These are phyloP conservation scores for Porphyrio hochstetteri DNA, from an alignment of 2,113 vertebrate species.

Conservation along the genomic window DNA sequence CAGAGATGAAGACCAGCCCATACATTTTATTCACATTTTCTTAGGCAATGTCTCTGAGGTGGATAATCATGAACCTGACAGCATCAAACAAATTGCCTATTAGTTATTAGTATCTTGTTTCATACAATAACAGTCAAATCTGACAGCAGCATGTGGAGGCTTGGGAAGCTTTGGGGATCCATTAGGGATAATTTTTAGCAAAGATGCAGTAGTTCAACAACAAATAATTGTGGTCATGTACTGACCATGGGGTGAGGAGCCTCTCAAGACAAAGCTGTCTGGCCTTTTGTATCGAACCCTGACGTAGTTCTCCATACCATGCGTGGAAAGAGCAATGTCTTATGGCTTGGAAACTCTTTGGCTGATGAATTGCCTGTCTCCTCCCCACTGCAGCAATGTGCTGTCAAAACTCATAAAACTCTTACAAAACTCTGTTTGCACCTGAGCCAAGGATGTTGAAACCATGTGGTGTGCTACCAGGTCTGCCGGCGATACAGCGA, in stretches of 20 bases:
- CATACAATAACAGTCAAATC: neutral
- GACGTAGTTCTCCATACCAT: accelerated
- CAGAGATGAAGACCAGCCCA: neutral
- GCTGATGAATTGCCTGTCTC: neutral
- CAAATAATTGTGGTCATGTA: neutral
- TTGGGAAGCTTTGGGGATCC: neutral
- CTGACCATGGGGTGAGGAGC: neutral
- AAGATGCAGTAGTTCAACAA: neutral
- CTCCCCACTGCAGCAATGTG: neutral
- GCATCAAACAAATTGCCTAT: slow-evolving; percentile 10
- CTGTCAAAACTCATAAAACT: neutral
- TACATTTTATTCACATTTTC: neutral
- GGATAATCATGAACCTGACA: neutral
- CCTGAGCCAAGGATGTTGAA: neutral
- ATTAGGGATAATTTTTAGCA: neutral
- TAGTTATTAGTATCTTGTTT: slow-evolving; percentile 16
- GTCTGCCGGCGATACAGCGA: neutral
- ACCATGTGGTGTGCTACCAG: neutral
- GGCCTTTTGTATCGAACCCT: neutral
- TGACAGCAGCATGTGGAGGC: accelerated
- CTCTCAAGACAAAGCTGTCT: neutral
- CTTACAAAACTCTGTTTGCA: neutral
- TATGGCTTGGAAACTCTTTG: neutral
- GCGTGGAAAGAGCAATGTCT: neutral
- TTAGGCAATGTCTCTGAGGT: neutral